Conservation (phyloP, 2,888 invertebrate genomes). For the Caenorhabditis doughertyi region DNA sequence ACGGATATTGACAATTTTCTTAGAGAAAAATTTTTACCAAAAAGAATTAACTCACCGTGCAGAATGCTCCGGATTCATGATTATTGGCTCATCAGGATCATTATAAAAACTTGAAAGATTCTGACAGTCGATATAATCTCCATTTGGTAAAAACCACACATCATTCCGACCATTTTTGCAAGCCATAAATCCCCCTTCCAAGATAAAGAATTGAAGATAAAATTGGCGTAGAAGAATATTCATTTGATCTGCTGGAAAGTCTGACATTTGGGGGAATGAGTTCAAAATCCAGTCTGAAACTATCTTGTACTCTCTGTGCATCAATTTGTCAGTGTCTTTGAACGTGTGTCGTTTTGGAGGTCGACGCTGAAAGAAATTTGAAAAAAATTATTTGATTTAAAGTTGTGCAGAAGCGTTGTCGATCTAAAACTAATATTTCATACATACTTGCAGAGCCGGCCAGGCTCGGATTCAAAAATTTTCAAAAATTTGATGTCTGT, state of each 20-base stretch:
- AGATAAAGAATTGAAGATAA: slow-evolving; percentile 66
- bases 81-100: slow-evolving; percentile 19
- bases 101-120: slow-evolving; percentile 27
- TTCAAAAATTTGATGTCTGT: too few relatives aligned
- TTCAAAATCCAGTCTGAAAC: slow-evolving; percentile 62
- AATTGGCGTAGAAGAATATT: slow-evolving; percentile 63
- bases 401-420: too few relatives aligned
- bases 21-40: too few relatives aligned
- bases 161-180: slow-evolving; percentile 31
- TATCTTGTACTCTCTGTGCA: slow-evolving; percentile 56
- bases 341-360: slow-evolving; percentile 58
- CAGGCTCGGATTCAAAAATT: too few relatives aligned
- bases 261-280: slow-evolving; percentile 59
- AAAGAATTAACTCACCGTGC: too few relatives aligned
- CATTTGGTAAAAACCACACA: slow-evolving; percentile 46
- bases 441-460: too few relatives aligned
- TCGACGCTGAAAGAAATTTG: slow-evolving; percentile 32
- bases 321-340: slow-evolving; percentile 64
- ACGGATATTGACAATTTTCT: too few relatives aligned
- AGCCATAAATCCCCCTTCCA: slow-evolving; percentile 65
- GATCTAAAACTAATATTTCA: too few relatives aligned
- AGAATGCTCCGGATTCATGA: slow-evolving; percentile 6
- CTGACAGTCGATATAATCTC: slow-evolving; percentile 46
- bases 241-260: slow-evolving; percentile 53
- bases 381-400: too few relatives aligned